Evolutionary conservation across 1,140 invertebrate genomes (phyloP).

Genomic region (Thrips palmi): DNA sequence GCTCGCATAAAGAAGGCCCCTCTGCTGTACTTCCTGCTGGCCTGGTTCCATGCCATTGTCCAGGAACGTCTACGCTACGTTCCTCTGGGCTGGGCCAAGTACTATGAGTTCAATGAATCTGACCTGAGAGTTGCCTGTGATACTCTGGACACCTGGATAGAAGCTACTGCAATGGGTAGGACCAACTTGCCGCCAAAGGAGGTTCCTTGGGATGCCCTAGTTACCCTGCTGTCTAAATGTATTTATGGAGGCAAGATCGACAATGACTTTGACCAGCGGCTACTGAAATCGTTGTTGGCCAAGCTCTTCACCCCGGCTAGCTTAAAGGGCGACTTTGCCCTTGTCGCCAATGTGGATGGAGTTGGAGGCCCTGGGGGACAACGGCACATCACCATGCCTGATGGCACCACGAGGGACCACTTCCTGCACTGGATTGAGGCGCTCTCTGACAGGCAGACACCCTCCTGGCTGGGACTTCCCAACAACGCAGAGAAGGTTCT

Average conservation of each 20-base stretch:
- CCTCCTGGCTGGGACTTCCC: conserved; percentile 91
- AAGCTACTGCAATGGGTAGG: conserved; percentile 91
- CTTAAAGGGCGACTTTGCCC: conserved; percentile 87
- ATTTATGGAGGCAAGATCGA: conserved; percentile 99
- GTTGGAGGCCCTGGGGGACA: conserved; percentile 40
- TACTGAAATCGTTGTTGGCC: conserved; percentile 85
- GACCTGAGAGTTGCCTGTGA: conserved; percentile 95
- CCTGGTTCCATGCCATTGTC: conserved; percentile 99
- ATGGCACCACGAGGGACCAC: conserved; percentile 84
- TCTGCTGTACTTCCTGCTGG: conserved; percentile 87
- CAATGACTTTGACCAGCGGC: conserved; percentile 92
- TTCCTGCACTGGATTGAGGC: conserved; percentile 92
- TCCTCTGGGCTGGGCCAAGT: conserved; percentile 95
- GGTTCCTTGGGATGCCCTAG: conserved; percentile 95
- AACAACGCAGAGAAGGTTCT: conserved; percentile 91
- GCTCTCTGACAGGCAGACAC: conserved; percentile 78
- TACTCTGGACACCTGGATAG: conserved; percentile 97
- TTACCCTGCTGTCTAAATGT: conserved; percentile 87
- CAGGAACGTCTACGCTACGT: conserved; percentile 92
- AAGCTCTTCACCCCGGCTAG: conserved; percentile 90
- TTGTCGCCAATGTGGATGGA: conserved; percentile 81
- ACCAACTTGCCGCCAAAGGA: conserved; percentile 96
- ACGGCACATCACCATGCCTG: conserved; percentile 80
- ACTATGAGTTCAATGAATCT: conserved; percentile 98
- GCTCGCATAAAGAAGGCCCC: conserved; percentile 82